Percentiles rank a stretch among this genome's conserved stretches.
Conservation (phyloP, 2,797 vertebrate genomes). For the Limosa lapponica region DNA sequence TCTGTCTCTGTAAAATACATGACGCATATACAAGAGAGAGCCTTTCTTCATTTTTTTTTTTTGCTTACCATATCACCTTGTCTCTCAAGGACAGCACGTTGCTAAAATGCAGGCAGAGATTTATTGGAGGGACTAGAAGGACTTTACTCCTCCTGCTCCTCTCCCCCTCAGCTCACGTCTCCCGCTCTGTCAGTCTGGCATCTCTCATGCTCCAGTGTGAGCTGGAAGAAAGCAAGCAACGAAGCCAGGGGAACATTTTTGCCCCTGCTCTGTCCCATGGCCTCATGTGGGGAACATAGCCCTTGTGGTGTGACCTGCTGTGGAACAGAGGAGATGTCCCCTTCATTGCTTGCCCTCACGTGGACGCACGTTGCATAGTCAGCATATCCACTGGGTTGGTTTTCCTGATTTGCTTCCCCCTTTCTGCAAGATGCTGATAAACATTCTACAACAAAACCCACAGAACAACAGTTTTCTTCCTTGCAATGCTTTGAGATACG, state of each 20-base stretch:
- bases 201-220: neutral
- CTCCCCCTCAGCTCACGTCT: neutral
- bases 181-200: neutral
- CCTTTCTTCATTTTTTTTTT: neutral
- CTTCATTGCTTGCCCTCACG: neutral
- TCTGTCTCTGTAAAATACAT: neutral
- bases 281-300: neutral
- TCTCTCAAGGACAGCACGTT: slow-evolving; percentile 47
- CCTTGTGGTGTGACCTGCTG: neutral
- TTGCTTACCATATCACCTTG: slow-evolving; percentile 57
- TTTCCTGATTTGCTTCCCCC: neutral
- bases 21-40: neutral
- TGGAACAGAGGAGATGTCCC: neutral
- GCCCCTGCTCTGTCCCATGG: accelerated
- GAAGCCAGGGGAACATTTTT: neutral
- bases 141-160: neutral
- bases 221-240: neutral
- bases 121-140: slow-evolving; percentile 50
- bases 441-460: neutral
- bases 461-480: neutral
- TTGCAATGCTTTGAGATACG: neutral
- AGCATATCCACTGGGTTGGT: neutral
- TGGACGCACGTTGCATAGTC: accelerated
- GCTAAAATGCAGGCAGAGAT: slow-evolving; percentile 53
- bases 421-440: neutral